phyloP scores from a whole-genome alignment of 2,888 invertebrate genomes.

The Heliconius hortense region DNA sequence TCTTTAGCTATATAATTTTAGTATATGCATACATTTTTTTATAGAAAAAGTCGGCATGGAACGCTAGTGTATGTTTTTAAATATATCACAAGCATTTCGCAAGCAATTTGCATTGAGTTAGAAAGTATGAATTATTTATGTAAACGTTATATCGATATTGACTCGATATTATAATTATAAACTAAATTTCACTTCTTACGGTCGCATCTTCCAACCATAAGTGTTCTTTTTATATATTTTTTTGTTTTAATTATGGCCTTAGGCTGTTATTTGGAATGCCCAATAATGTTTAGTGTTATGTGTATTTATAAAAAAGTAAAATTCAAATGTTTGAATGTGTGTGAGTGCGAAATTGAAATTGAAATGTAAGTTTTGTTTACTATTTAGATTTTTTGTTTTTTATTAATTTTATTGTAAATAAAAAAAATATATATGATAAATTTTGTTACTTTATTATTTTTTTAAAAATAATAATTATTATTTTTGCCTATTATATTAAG shows the following conservation, averaged over 20 bases:
- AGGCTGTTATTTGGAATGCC: neutral
- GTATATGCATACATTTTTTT: neutral
- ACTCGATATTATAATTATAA: conserved; percentile 37
- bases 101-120: conserved; percentile 26
- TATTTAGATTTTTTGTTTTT: neutral
- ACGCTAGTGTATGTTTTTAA: neutral
- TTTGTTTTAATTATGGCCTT: conserved; percentile 1
- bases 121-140: conserved; percentile 27
- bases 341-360: neutral
- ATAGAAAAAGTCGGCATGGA: neutral
- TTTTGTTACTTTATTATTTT: too few relatives aligned
- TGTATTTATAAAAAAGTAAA: conserved; percentile 24
- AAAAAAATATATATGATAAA: too few relatives aligned
- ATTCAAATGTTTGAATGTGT: conserved; percentile 1
- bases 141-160: conserved; percentile 22
- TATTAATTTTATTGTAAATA: too few relatives aligned
- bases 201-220: conserved; percentile 1
- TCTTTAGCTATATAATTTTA: neutral
- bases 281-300: conserved; percentile 14
- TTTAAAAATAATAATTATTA: too few relatives aligned
- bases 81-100: conserved; percentile 19
- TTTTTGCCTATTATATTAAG: too few relatives aligned
- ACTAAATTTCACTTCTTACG: conserved; percentile 30
- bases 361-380: conserved; percentile 17
- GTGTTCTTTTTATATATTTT: conserved; percentile 17